Conservation (phyloP, 2,797 vertebrate species). For the Mallotus villosus region DNA sequence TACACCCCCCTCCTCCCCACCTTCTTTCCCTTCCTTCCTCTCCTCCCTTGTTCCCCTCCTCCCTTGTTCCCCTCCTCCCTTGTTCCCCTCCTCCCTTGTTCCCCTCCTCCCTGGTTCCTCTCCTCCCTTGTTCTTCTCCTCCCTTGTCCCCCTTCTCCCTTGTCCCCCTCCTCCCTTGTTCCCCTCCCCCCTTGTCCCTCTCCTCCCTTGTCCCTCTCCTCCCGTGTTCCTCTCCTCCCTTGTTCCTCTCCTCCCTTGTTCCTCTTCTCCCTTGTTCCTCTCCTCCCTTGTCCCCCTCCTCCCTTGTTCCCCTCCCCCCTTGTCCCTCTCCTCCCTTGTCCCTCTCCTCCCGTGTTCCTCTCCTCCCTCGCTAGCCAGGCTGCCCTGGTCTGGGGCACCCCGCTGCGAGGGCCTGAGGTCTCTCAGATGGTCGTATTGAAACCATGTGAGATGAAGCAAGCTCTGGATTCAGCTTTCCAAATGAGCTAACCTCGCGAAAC, state of each 20-base stretch:
- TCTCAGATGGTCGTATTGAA: constrained; percentile 71
- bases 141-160: constrained; percentile 26
- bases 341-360: constrained; percentile 23
- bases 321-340: no score
- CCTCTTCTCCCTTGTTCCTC: no score
- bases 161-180: constrained; percentile 2
- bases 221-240: constrained; percentile 8
- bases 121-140: constrained; percentile 48
- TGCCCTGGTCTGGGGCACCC: constrained; percentile 39
- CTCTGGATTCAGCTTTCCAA: constrained; percentile 71
- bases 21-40: constrained; percentile 9
- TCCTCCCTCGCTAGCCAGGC: constrained; percentile 42
- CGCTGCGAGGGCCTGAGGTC: constrained; percentile 48
- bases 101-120: constrained; percentile 46
- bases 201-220: constrained; percentile 10
- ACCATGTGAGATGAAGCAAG: constrained; percentile 80
- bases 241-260: constrained; percentile 13
- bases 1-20: constrained; percentile 11
- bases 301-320: constrained; percentile 5
- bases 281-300: not conserved
- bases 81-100: constrained; percentile 49
- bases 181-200: constrained; percentile 9
- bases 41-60: constrained; percentile 32
- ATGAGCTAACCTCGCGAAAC: constrained; percentile 68
- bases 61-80: constrained; percentile 48